phyloP scores from a whole-genome alignment of 2,797 vertebrate genomes.

The Acridotheres tristis region DNA sequence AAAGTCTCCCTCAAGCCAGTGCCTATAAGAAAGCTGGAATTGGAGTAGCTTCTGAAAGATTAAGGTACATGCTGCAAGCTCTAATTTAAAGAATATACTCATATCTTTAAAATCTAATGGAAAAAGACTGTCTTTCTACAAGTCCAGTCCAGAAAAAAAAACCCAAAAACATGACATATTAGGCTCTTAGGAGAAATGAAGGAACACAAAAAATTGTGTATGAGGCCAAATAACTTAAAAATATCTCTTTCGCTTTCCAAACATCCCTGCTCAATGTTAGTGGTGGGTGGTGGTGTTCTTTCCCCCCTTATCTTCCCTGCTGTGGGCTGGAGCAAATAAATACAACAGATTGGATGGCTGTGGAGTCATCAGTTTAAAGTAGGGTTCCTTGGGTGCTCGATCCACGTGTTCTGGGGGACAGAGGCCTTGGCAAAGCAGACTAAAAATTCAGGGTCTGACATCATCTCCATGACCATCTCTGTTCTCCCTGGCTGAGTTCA shows the following conservation, averaged over 20 bases:
- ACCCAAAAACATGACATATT: neutral
- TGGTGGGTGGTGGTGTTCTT: neutral
- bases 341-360: neutral
- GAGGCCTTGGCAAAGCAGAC: neutral
- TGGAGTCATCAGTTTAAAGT: neutral
- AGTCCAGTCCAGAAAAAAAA: neutral
- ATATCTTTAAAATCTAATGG: neutral
- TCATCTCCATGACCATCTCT: neutral
- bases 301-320: neutral
- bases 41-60: conserved; percentile 21
- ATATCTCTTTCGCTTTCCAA: neutral
- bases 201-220: neutral
- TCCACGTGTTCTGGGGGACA: neutral
- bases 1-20: neutral
- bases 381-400: rapidly evolving
- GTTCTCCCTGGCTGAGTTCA: neutral
- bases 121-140: neutral
- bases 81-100: neutral
- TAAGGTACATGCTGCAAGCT: neutral
- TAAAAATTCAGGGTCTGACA: rapidly evolving
- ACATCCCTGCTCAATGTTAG: neutral
- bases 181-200: neutral
- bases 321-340: neutral
- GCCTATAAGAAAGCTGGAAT: neutral
- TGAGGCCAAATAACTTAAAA: neutral